These are phyloP conservation scores for Ceratina australensis DNA, from an alignment of 1,140 invertebrate genomes.

Conservation along the genomic window DNA sequence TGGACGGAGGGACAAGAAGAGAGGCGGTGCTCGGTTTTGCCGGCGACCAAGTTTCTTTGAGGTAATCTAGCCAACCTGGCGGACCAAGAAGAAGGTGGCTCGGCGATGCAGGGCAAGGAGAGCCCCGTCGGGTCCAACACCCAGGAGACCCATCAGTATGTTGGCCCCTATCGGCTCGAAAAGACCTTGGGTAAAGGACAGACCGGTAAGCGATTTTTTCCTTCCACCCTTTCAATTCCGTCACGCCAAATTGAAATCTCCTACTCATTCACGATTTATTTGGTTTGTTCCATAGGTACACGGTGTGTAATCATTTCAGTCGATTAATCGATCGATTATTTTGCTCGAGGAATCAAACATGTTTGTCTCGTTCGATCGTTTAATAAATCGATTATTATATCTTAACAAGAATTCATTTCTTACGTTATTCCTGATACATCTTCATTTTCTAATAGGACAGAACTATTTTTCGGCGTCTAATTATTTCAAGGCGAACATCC, in stretches of 20 bases:
- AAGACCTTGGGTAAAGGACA: conserved; percentile 99
- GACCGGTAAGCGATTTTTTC: conserved; percentile 88
- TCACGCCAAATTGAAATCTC: too few species aligned
- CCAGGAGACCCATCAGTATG: conserved; percentile 93
- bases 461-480: too few species aligned
- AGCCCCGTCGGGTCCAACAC: conserved; percentile 78
- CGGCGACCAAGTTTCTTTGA: conserved; percentile 22
- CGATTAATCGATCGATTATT: too few species aligned
- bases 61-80: conserved; percentile 66
- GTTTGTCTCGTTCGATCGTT: too few species aligned
- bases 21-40: not conserved
- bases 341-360: too few species aligned
- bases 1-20: not conserved
- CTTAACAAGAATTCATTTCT: too few species aligned
- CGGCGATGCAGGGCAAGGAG: conserved; percentile 75
- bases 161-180: conserved; percentile 98
- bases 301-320: too few species aligned
- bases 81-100: conserved; percentile 61
- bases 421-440: too few species aligned
- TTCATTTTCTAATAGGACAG: too few species aligned
- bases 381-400: too few species aligned
- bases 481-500: too few species aligned
- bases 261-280: too few species aligned
- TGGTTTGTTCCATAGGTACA: not conserved
- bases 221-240: not conserved